Evolutionary conservation across 2,797 vertebrate species (phyloP).

Genomic region (Leucoraja ocellata): DNA sequence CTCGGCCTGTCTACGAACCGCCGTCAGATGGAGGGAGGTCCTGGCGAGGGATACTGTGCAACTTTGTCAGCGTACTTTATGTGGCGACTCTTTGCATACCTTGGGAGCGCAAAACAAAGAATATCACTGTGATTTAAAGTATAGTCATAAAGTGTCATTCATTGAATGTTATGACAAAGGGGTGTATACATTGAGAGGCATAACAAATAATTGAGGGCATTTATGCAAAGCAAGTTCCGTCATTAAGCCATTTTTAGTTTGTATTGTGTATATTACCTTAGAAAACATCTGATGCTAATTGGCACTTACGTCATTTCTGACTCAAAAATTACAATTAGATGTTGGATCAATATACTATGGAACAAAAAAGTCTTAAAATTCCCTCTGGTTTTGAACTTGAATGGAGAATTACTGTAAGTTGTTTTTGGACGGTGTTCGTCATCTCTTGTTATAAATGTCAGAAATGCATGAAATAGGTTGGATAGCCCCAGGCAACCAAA

Average conservation of each 20-base stretch:
- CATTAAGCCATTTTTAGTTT: background rate
- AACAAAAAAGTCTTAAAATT: too few species aligned
- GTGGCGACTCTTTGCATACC: too few species aligned
- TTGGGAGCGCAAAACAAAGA: too few species aligned
- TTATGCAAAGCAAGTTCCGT: background rate
- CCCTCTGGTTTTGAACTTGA: background rate
- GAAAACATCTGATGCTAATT: background rate
- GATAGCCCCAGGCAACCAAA: background rate
- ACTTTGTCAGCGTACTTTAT: too few species aligned
- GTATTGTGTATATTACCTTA: too few species aligned
- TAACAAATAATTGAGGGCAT: background rate
- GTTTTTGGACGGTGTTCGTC: background rate
- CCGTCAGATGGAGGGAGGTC: too few species aligned
- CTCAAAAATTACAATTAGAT: background rate
- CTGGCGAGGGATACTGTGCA: too few species aligned
- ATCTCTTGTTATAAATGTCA: background rate
- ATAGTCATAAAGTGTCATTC: too few species aligned
- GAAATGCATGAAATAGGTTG: background rate
- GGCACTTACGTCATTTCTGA: background rate
- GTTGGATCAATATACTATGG: background rate
- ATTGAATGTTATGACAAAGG: too few species aligned
- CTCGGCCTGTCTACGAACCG: too few species aligned
- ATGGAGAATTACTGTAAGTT: background rate
- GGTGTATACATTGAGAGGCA: background rate
- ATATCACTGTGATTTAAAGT: too few species aligned